Conservation (phyloP, 2,888 invertebrate species). For the Ariolimax columbianus region DNA sequence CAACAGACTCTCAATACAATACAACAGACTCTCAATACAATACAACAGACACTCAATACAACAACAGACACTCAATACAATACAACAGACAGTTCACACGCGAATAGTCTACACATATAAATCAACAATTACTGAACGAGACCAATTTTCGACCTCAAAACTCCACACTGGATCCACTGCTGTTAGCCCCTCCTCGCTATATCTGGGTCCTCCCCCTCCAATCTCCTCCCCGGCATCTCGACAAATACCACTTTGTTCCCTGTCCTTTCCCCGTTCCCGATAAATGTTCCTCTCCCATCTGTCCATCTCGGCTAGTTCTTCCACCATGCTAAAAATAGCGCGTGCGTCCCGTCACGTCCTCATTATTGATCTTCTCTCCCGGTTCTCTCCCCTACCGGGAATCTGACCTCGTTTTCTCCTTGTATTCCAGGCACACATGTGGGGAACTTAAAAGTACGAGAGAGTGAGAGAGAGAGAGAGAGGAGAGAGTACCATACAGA, state of each 20-base stretch:
- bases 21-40: no score
- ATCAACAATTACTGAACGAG: no score
- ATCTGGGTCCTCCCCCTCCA: neutral
- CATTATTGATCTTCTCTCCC: constrained; percentile 17
- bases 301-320: neutral
- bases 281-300: neutral
- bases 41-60: no score
- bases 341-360: constrained; percentile 36
- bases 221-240: neutral
- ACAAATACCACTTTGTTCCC: neutral
- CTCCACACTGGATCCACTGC: no score
- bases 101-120: no score
- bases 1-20: no score
- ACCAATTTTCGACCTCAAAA: no score
- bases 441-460: neutral
- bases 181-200: neutral
- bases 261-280: no score
- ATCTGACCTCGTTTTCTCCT: constrained; percentile 56
- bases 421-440: neutral
- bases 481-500: neutral
- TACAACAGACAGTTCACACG: no score
- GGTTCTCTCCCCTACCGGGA: constrained; percentile 3
- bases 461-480: neutral
- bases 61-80: no score
- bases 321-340: neutral